Evolutionary conservation across 1,140 invertebrate genomes (phyloP).

Genomic region (Diploscapter pachys): DNA sequence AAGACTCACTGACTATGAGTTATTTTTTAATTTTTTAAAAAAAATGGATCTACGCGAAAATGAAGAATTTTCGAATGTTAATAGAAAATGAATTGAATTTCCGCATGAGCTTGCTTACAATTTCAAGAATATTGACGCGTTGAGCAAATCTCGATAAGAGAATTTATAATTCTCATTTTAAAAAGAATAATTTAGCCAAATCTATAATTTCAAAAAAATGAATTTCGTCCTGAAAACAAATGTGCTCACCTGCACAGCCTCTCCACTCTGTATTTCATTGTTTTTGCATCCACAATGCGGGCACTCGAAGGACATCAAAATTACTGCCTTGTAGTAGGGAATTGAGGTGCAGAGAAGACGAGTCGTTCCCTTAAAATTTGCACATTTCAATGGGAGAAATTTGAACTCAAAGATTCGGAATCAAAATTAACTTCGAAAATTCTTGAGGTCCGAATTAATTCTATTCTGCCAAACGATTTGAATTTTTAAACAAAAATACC

Average conservation of each 20-base stretch:
- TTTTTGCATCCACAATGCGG: constrained; percentile 81
- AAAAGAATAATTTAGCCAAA: neutral
- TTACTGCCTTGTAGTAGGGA: constrained; percentile 90
- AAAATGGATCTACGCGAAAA: neutral
- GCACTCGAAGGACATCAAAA: constrained; percentile 92
- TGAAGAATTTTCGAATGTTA: neutral
- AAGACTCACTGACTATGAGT: too few species aligned
- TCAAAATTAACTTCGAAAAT: neutral
- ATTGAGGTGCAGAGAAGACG: constrained; percentile 85
- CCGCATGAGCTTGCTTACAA: too few species aligned
- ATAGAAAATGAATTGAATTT: neutral
- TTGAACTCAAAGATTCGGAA: too few species aligned
- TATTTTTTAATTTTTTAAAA: too few species aligned
- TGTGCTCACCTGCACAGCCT: constrained; percentile 72
- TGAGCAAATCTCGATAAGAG: too few species aligned
- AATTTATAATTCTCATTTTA: neutral
- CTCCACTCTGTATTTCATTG: constrained; percentile 85
- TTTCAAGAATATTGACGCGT: too few species aligned
- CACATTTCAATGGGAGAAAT: too few species aligned
- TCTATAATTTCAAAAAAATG: neutral
- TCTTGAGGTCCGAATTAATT: too few species aligned
- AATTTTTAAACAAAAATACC: neutral
- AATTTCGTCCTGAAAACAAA: constrained; percentile 12
- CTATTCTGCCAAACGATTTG: too few species aligned
- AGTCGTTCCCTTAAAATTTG: constrained; percentile 74